Percentiles rank a stretch among this genome's conserved stretches.
Conservation (phyloP, 2,888 invertebrate genomes). For the Andrena bicolor region DNA sequence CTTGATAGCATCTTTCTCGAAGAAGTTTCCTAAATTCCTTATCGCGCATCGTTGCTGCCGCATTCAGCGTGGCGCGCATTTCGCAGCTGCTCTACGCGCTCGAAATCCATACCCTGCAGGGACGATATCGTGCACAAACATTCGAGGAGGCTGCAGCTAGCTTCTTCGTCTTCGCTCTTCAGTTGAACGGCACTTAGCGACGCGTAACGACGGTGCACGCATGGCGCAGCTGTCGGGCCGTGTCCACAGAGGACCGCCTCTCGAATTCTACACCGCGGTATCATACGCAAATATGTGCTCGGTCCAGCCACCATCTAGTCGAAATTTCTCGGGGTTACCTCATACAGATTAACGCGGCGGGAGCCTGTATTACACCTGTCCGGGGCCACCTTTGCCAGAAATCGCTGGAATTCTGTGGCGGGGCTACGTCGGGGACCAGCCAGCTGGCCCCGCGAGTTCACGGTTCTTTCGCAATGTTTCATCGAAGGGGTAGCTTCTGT, state of each 20-base stretch:
- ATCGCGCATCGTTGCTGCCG: slow-evolving; percentile 19
- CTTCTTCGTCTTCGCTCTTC: slow-evolving; percentile 1
- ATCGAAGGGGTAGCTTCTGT: not conserved
- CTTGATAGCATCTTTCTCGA: not conserved
- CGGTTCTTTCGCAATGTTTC: slow-evolving; percentile 31
- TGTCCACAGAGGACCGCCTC: slow-evolving; percentile 31
- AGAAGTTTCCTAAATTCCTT: slow-evolving; percentile 25
- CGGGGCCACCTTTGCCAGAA: slow-evolving; percentile 46
- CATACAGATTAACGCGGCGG: slow-evolving; percentile 49
- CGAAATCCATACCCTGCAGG: slow-evolving; percentile 5
- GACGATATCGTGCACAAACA: slow-evolving; percentile 44
- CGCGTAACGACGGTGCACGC: slow-evolving; percentile 27
- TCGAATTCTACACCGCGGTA: slow-evolving; percentile 37
- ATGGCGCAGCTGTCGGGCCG: slow-evolving; percentile 42
- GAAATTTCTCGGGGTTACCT: slow-evolving; percentile 44
- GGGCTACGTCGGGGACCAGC: slow-evolving; percentile 8
- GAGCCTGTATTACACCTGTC: slow-evolving; percentile 59
- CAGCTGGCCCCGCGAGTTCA: slow-evolving; percentile 32
- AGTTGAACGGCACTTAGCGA: slow-evolving; percentile 23
- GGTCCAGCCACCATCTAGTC: slow-evolving; percentile 7
- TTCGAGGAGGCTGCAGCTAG: slow-evolving; percentile 26
- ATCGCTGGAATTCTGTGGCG: slow-evolving; percentile 44
- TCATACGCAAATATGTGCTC: slow-evolving; percentile 41
- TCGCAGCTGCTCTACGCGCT: slow-evolving; percentile 37
- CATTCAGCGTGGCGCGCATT: slow-evolving; percentile 2